Conservation (phyloP, 2,797 vertebrate genomes). For the Melanotaenia boesemani region DNA sequence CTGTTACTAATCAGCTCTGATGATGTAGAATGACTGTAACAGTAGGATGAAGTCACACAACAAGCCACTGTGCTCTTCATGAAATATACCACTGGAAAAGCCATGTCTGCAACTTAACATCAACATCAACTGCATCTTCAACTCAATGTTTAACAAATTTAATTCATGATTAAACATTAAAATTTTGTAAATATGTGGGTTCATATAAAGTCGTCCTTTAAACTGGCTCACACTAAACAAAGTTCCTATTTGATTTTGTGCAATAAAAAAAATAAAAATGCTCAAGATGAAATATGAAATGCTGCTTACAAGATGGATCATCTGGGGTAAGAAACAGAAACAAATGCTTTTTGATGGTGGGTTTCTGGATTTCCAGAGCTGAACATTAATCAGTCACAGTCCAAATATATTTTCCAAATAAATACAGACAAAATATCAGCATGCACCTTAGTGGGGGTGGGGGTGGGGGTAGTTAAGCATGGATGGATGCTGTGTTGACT, state of each 20-base stretch:
- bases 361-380: neutral
- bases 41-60: constrained; percentile 31
- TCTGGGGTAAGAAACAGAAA: neutral
- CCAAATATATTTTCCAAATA: neutral
- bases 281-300: neutral
- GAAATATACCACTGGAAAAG: constrained; percentile 33
- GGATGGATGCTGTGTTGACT: too few species aligned
- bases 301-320: too few species aligned
- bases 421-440: neutral
- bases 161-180: neutral
- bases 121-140: neutral
- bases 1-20: constrained; percentile 13
- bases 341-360: neutral
- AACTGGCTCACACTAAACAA: neutral
- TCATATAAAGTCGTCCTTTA: neutral
- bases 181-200: neutral
- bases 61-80: constrained; percentile 41
- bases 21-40: constrained; percentile 20
- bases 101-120: neutral
- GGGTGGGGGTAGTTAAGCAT: too few species aligned
- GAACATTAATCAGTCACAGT: neutral
- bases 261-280: neutral
- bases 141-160: neutral
- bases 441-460: too few species aligned
- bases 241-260: neutral